Evolutionary conservation across 2,888 invertebrate genomes (phyloP).

Genomic region (Melitaea athalia): DNA sequence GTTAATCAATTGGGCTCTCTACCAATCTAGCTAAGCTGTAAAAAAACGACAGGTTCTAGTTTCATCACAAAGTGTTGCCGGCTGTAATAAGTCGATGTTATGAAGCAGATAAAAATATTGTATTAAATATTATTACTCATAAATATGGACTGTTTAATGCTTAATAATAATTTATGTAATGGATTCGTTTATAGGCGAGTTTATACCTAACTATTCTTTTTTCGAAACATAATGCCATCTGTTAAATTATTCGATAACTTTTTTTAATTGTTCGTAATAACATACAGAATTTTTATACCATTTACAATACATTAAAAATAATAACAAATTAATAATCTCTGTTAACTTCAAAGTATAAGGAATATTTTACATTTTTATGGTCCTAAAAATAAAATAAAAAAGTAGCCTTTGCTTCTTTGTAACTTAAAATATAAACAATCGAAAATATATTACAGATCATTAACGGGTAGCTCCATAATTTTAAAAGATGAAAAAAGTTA

Average conservation of each 20-base stretch:
- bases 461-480: conserved; percentile 16
- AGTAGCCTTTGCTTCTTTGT: neutral
- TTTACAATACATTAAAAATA: too few relatives aligned
- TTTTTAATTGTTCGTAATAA: too few relatives aligned
- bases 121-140: conserved; percentile 4
- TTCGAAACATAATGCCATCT: neutral
- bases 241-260: too few relatives aligned
- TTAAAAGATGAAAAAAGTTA: conserved; percentile 30
- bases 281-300: too few relatives aligned
- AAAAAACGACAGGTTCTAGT: conserved; percentile 6
- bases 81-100: conserved; percentile 15
- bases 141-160: neutral
- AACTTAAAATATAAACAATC: conserved; percentile 1
- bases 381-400: neutral
- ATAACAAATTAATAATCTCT: too few relatives aligned
- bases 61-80: conserved; percentile 5
- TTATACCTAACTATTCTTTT: neutral
- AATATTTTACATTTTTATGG: too few relatives aligned
- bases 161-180: conserved; percentile 1
- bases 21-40: neutral
- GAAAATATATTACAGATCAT: conserved; percentile 9
- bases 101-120: conserved; percentile 13
- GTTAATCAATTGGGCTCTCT: conserved; percentile 9
- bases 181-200: neutral
- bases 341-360: too few relatives aligned